Conservation (phyloP, 2,113 vertebrate genomes). For the Falco punctatus region DNA sequence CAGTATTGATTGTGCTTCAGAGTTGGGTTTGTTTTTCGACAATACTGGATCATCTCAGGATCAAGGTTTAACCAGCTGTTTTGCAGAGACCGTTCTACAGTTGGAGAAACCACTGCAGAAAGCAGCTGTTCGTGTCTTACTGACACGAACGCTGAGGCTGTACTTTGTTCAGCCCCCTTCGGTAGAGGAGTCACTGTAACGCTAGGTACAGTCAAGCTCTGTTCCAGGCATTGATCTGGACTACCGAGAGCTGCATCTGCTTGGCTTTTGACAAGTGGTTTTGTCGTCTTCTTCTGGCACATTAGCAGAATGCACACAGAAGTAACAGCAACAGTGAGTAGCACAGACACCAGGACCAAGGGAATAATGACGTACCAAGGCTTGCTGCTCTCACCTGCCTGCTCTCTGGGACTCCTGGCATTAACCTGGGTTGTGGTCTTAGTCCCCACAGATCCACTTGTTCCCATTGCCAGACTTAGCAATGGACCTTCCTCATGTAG, state of each 20-base stretch:
- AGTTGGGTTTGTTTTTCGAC: slow-evolving; percentile 79
- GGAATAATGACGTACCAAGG: slow-evolving; percentile 79
- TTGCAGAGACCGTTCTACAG: slow-evolving; percentile 61
- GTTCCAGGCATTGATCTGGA: slow-evolving; percentile 65
- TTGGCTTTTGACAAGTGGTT: slow-evolving; percentile 36
- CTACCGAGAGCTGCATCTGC: background rate
- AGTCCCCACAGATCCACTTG: slow-evolving; percentile 47
- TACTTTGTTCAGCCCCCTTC: slow-evolving; percentile 26
- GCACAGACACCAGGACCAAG: slow-evolving; percentile 68
- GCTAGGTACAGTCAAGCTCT: slow-evolving; percentile 74
- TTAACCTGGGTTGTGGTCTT: slow-evolving; percentile 67
- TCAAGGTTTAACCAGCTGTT: slow-evolving; percentile 78
- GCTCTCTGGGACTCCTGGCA: slow-evolving; percentile 63
- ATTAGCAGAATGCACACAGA: slow-evolving; percentile 72
- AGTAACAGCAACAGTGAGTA: slow-evolving; percentile 77
- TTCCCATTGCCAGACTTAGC: slow-evolving; percentile 56
- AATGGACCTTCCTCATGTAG: slow-evolving; percentile 40
- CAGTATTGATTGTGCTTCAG: slow-evolving; percentile 88
- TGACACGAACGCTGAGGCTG: slow-evolving; percentile 48
- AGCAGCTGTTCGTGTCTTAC: slow-evolving; percentile 34
- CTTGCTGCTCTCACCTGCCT: slow-evolving; percentile 69
- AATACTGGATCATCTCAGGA: slow-evolving; percentile 77
- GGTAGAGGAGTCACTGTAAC: slow-evolving; percentile 86
- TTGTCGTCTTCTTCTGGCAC: slow-evolving; percentile 76
- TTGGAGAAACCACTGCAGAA: background rate